Percentiles rank a stretch among this genome's conserved stretches.
These are phyloP conservation scores for Asbolus verrucosus DNA, from an alignment of 1,140 invertebrate genomes.

Conservation along the genomic window DNA sequence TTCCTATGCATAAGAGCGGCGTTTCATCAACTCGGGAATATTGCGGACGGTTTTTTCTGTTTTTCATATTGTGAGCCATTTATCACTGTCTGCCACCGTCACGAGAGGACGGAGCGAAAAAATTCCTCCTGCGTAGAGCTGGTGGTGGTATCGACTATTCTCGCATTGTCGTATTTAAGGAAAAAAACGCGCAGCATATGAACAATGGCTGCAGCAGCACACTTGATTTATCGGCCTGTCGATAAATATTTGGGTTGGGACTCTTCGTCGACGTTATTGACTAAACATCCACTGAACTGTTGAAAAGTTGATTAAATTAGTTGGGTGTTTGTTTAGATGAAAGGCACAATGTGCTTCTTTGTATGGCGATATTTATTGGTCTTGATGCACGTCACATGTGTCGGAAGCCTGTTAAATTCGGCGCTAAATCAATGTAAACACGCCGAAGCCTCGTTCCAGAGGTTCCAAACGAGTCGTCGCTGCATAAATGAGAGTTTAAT, in stretches of 20 bases:
- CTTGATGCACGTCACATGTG: constrained; percentile 27
- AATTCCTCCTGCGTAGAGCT: constrained; percentile 27
- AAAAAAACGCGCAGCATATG: constrained; percentile 9
- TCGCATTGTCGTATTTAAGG: constrained; percentile 17
- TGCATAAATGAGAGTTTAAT: not conserved
- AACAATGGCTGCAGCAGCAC: constrained; percentile 25
- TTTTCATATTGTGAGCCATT: constrained; percentile 24
- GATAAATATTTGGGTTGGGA: constrained; percentile 39
- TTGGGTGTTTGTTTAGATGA: constrained; percentile 15
- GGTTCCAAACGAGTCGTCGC: not conserved
- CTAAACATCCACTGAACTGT: constrained; percentile 11
- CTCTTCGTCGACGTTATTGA: not conserved
- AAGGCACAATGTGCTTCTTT: constrained; percentile 18
- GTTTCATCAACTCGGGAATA: constrained; percentile 33
- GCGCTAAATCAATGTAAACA: constrained; percentile 31
- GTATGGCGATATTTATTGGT: constrained; percentile 9
- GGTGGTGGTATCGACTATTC: constrained; percentile 30
- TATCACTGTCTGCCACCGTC: constrained; percentile 41
- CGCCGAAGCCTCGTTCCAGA: constrained; percentile 1
- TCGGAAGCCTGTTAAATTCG: constrained; percentile 28
- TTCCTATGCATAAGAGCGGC: constrained; percentile 1
- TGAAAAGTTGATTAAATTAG: constrained; percentile 20
- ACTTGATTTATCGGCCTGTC: constrained; percentile 36
- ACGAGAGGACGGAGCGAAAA: constrained; percentile 38
- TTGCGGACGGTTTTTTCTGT: constrained; percentile 29